Conservation (phyloP, 2,888 invertebrate genomes). For the Pyrocoelia pectoralis region DNA sequence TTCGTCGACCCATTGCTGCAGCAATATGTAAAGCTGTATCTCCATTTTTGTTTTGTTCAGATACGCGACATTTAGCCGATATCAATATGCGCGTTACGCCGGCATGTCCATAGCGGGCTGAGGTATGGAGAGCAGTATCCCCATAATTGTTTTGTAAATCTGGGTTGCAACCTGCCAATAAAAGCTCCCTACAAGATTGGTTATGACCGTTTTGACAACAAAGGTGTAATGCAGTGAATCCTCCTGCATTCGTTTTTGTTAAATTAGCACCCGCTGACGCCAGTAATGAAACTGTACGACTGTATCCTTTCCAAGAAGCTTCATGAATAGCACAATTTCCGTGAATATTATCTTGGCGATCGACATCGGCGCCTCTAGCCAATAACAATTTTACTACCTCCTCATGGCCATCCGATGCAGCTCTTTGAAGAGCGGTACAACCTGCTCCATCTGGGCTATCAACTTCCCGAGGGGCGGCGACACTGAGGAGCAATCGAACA, state of each 20-base stretch:
- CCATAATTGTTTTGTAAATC: slow-evolving; percentile 95
- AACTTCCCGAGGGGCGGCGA: slow-evolving; percentile 61
- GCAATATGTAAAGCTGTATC: slow-evolving; percentile 95
- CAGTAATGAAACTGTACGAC: slow-evolving; percentile 80
- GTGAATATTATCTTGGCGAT: slow-evolving; percentile 82
- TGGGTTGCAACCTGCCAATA: slow-evolving; percentile 86
- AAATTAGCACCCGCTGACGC: slow-evolving; percentile 72
- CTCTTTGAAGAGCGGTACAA: slow-evolving; percentile 79
- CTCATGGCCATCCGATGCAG: slow-evolving; percentile 83
- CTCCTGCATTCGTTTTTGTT: slow-evolving; percentile 79
- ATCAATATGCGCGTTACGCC: slow-evolving; percentile 94
- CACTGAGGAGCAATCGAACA: slow-evolving; percentile 55
- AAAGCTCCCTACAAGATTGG: slow-evolving; percentile 88
- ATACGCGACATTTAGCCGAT: slow-evolving; percentile 84
- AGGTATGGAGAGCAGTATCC: slow-evolving; percentile 93
- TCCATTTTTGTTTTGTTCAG: slow-evolving; percentile 94
- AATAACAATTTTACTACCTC: slow-evolving; percentile 76
- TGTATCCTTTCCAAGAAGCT: slow-evolving; percentile 94
- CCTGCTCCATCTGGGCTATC: slow-evolving; percentile 67
- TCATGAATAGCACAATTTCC: slow-evolving; percentile 95
- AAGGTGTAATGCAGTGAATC: slow-evolving; percentile 93
- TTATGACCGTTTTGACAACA: slow-evolving; percentile 97
- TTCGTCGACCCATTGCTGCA: slow-evolving; percentile 91
- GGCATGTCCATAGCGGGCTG: slow-evolving; percentile 95
- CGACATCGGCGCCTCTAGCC: slow-evolving; percentile 72